These are phyloP conservation scores for Tuberolachnus salignus DNA, from an alignment of 2,888 invertebrate genomes.

Conservation along the genomic window DNA sequence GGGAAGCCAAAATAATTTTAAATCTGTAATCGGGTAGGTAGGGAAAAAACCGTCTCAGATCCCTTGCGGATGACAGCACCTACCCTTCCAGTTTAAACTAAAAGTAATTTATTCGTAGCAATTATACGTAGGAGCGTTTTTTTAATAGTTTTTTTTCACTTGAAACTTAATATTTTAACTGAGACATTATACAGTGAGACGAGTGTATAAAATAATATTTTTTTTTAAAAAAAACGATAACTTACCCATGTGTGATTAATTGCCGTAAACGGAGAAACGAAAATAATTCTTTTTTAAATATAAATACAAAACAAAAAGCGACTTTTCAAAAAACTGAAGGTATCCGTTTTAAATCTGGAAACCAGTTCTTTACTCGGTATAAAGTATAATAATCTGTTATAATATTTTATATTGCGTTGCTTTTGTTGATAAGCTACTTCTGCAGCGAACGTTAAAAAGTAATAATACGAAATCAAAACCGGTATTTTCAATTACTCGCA, in stretches of 20 bases:
- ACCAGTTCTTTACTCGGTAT: conserved; percentile 30
- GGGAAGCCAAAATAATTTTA: conserved; percentile 35
- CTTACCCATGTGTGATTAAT: conserved; percentile 25
- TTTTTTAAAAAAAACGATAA: conserved; percentile 22
- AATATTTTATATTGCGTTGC: conserved; percentile 11
- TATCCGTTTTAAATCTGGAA: conserved; percentile 41
- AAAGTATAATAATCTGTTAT: conserved; percentile 25
- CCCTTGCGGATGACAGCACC: conserved; percentile 7
- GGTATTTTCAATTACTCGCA: conserved; percentile 51
- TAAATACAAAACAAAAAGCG: neutral
- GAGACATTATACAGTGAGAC: neutral
- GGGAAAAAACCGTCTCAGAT: neutral
- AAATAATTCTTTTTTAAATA: conserved; percentile 31
- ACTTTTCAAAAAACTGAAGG: conserved; percentile 46
- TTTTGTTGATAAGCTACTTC: conserved; percentile 33
- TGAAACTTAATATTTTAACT: conserved; percentile 16
- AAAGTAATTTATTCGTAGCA: conserved; percentile 4
- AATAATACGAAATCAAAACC: conserved; percentile 36
- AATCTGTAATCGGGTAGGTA: conserved; percentile 3
- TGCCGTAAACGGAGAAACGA: neutral
- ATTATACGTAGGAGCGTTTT: conserved; percentile 2
- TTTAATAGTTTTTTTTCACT: neutral
- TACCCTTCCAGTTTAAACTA: neutral
- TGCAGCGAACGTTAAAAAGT: neutral
- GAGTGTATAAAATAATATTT: conserved; percentile 1